Percentiles rank a stretch among this genome's conserved stretches.
These are phyloP conservation scores for Prolemur simus DNA, from an alignment of 2,113 vertebrate species.

Conservation along the genomic window DNA sequence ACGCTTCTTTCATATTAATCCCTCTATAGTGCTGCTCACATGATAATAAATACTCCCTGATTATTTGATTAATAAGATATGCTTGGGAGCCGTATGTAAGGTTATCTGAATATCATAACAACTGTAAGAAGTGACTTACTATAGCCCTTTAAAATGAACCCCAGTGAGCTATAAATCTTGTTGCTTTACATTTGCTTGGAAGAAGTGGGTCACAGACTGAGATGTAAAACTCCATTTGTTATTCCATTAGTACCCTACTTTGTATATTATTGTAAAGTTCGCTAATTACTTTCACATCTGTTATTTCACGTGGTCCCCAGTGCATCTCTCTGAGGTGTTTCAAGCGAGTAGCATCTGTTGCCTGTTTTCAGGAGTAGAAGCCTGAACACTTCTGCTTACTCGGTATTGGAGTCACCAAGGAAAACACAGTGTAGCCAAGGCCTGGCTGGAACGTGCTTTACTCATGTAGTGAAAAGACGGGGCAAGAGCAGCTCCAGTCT, in stretches of 20 bases:
- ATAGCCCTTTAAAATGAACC: background rate
- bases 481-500: background rate
- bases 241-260: background rate
- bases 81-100: background rate
- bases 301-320: background rate
- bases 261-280: background rate
- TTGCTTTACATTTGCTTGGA: background rate
- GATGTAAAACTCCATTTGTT: background rate
- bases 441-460: background rate
- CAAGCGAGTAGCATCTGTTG: background rate
- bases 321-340: background rate
- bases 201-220: background rate
- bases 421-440: background rate
- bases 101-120: conserved; percentile 19
- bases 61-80: background rate
- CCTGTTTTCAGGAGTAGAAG: background rate
- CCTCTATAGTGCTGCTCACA: background rate
- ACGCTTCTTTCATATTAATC: background rate
- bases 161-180: background rate
- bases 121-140: background rate
- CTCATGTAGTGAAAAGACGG: background rate
- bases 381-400: background rate
- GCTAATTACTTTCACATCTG: background rate
- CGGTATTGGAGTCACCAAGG: background rate
- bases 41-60: background rate